Base-by-base conservation (phyloP, 2,113 vertebrate genomes). In the Cichladusa arquata region DNA sequence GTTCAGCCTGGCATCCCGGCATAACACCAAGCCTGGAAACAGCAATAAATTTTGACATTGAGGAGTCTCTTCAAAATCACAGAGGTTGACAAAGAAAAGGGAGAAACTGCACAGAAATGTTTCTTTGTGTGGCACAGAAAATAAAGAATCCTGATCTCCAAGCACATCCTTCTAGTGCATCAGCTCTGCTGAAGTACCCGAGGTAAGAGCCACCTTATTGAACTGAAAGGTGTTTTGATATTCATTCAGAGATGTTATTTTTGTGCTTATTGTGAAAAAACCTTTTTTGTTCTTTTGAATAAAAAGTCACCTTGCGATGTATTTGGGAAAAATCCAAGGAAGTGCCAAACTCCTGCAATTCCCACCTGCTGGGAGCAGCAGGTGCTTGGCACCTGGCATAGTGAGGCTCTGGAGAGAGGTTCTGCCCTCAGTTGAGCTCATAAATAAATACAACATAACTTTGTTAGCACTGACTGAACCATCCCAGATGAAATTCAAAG, bases 261-360 rank as follows among this genome's bases (percentile, higher is more conserved):
- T 72, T 82, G 47, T 45, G 73, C 40, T 92, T 94, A 64, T 19
- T 71, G 71, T 57, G 69, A 91, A 81, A 90, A 90, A 65, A 90
- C 56, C 18, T 11, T 65, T 51, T 71, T 92, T 79, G 51, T 77
- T 95, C 29, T 44, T 88, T 61, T 66, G 58, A 45, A 86, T 36
- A 69, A 87, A 44, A 88, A 76, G 88, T 92, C 81, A 94, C 74
- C 81, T 93, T 96, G 84, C 5, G 3, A 92, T 57, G 17, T 29
- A 34, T 54, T 93, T 82, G 85, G 74, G 74, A 58, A 82, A 82
- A 90, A 83, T 51, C 81, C 92, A 90, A 83, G 79, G 54, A 95
- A 86, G 38, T 66, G 79, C 50, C 74, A 93, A 88, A 40, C 24
- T 66, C 70, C 66, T 95, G 79, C 42, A 93, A 60, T 70, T 83